Base-by-base conservation (phyloP, 2,113 vertebrate species). In the Morone saxatilis region DNA sequence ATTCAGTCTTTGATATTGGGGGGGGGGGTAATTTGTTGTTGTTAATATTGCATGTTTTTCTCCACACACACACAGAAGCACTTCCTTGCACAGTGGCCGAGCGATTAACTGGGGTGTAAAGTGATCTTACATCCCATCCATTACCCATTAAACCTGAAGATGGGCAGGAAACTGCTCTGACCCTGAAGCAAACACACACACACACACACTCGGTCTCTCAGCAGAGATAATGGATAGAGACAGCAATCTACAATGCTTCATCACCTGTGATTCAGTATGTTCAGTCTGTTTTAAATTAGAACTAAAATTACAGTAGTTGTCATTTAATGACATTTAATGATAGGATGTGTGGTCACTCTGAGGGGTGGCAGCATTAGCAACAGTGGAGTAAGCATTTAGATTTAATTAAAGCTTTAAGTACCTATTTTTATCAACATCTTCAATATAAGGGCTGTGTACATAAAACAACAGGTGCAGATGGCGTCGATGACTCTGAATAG, bases 161-260 rank as follows among this genome's bases (percentile, higher is more conserved):
- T 73, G 66, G 41, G 4, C 84, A 81, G 84, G 81, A 88, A 90
- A 76, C 61, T 17, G 8, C 66, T 69, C 57, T 68, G 56, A 67
- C 76, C 48, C 56, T 53, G 22, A 78, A 1, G 0, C 14, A 12
- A 0, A 57, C 48, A 48, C 56, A 57, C 70, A 62, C 53, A 57
- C 65, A 31, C 53, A 75, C 63, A 63, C 40, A 59, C 40, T 4
- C 10, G 13, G 17, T 45, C 20, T 53, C 13, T n/a, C 10, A 57
- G 61, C 43, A 43, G 11, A 82, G 48, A 61, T 84, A 88, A 88
- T 86, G 86, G 85, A 86, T 57, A n/a, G 78, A 73, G 78, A 19
- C 14, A 7, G 20, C 71, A 17, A 60, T 41, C 48, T 74, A 10
- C 25, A 13, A 19, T 53, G 51, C 48, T 73, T 50, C 67, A 59